phyloP scores from a whole-genome alignment of 1,140 invertebrate genomes.

The Hylaeus anthracinus region DNA sequence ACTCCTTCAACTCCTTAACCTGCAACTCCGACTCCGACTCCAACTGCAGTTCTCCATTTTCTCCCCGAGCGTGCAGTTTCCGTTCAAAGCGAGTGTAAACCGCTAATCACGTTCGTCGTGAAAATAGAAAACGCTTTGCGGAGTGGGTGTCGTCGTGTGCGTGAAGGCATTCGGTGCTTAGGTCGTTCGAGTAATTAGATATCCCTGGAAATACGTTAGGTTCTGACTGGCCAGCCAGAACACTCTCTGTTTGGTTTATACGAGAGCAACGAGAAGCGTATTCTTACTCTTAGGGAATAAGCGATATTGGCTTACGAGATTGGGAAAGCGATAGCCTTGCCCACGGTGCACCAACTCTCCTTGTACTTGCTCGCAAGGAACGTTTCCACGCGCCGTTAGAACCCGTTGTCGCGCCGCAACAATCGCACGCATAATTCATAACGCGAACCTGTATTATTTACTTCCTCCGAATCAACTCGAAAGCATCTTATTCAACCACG shows the following conservation, averaged over 20 bases:
- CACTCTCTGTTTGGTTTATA: constrained; percentile 33
- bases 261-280: constrained; percentile 30
- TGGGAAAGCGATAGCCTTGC: constrained; percentile 64
- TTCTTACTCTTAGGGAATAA: constrained; percentile 57
- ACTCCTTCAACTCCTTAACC: too few species aligned
- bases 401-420: background rate
- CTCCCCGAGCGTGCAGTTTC: too few species aligned
- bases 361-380: constrained; percentile 38
- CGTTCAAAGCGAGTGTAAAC: too few species aligned
- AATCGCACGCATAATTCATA: constrained; percentile 42
- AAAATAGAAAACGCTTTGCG: constrained; percentile 20
- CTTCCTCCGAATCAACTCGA: background rate
- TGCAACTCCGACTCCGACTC: background rate
- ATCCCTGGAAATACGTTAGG: constrained; percentile 76
- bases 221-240: constrained; percentile 61
- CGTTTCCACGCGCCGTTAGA: background rate
- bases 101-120: constrained; percentile 18
- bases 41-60: too few species aligned
- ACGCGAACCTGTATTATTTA: constrained; percentile 11
- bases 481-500: background rate
- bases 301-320: constrained; percentile 70
- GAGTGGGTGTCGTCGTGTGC: constrained; percentile 31
- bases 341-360: constrained; percentile 12
- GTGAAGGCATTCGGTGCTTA: constrained; percentile 64
- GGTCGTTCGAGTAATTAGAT: constrained; percentile 76